Conservation (phyloP, 2,888 invertebrate genomes). For the Apotomis capreana region DNA sequence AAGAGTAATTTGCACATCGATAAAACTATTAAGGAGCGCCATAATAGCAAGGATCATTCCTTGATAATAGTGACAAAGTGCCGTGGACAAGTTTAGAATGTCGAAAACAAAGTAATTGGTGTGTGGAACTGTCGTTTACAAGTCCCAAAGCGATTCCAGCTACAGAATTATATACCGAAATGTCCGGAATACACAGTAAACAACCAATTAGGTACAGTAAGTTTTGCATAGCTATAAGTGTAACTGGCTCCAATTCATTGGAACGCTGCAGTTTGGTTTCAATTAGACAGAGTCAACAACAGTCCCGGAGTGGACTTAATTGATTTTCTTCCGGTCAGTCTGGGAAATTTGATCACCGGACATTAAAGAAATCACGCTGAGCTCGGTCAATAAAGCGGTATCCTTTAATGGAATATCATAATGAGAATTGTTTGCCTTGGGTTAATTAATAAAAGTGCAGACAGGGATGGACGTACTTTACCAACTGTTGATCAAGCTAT, state of each 20-base stretch:
- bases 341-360: conserved; percentile 50
- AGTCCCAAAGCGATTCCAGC: conserved; percentile 7
- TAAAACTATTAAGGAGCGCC: conserved; percentile 54
- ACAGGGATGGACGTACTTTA: background rate
- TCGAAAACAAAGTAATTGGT: conserved; percentile 43
- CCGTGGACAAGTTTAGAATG: conserved; percentile 27
- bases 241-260: conserved; percentile 61
- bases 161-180: background rate
- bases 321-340: conserved; percentile 57
- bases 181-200: conserved; percentile 23
- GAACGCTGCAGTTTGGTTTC: conserved; percentile 69
- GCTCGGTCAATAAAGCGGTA: conserved; percentile 20
- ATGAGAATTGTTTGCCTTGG: conserved; percentile 11
- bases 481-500: too few species aligned
- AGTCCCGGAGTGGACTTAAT: conserved; percentile 58
- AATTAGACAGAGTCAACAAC: conserved; percentile 74
- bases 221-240: conserved; percentile 49
- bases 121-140: conserved; percentile 13
- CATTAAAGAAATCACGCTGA: conserved; percentile 42
- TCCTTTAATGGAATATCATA: conserved; percentile 24
- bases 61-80: conserved; percentile 50
- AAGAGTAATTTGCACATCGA: conserved; percentile 57
- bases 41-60: too few species aligned
- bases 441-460: background rate
- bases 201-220: conserved; percentile 35